Conservation (phyloP, 2,797 vertebrate genomes). For the Todus mexicanus region DNA sequence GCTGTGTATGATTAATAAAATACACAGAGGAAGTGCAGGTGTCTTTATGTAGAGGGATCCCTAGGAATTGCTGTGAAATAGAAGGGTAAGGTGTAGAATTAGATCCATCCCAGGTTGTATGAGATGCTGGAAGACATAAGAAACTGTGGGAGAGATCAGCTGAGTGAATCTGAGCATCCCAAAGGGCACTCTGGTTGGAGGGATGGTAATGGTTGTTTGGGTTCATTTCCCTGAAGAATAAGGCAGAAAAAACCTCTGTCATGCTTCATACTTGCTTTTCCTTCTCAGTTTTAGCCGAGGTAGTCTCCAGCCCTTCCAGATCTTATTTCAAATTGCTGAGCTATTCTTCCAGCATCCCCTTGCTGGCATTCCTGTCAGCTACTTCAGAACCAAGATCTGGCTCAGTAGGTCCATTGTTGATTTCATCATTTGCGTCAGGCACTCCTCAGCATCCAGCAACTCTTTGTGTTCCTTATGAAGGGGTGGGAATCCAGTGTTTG, state of each 20-base stretch:
- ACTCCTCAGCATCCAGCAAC: conserved; percentile 72
- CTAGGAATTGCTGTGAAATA: background rate
- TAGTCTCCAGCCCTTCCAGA: conserved; percentile 76
- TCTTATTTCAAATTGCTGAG: conserved; percentile 73
- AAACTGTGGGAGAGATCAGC: background rate
- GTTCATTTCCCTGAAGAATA: background rate
- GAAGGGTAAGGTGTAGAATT: background rate
- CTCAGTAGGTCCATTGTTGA: conserved; percentile 75
- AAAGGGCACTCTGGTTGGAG: background rate
- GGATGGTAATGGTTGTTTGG: background rate
- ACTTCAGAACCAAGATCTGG: conserved; percentile 66
- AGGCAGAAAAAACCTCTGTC: background rate
- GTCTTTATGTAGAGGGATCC: background rate
- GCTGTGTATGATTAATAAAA: background rate
- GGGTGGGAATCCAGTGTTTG: background rate
- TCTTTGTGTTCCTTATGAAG: conserved; percentile 73
- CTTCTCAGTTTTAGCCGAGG: conserved; percentile 75
- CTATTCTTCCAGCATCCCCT: conserved; percentile 71
- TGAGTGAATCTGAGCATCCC: background rate
- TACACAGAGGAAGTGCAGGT: background rate
- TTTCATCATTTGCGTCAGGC: conserved; percentile 73
- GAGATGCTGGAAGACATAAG: background rate
- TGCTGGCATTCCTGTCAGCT: conserved; percentile 51
- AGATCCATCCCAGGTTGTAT: background rate
- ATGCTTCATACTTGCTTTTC: conserved; percentile 72